Conservation (phyloP, 2,888 invertebrate species). For the Uropetala carovei region DNA sequence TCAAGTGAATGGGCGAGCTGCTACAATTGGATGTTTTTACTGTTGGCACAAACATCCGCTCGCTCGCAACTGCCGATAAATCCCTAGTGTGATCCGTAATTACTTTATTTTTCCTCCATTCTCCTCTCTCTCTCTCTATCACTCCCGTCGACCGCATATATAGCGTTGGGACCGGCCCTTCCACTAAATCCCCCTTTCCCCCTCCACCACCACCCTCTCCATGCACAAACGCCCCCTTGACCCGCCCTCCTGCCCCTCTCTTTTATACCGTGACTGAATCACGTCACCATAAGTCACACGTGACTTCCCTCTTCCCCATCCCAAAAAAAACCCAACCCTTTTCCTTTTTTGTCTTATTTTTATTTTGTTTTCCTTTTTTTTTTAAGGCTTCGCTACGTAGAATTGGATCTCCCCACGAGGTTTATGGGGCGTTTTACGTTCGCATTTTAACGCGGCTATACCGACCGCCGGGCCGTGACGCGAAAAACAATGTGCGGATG, state of each 20-base stretch:
- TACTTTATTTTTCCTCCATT: not conserved
- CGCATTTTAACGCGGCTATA: not conserved
- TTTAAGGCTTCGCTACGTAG: too few species aligned
- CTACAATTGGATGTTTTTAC: constrained; percentile 20
- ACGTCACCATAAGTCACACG: not conserved
- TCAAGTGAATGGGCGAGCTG: not conserved
- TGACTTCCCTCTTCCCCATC: not conserved
- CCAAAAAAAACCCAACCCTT: not conserved
- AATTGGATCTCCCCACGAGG: not conserved
- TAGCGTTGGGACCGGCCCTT: not conserved
- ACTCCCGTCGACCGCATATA: not conserved
- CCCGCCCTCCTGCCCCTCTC: not conserved
- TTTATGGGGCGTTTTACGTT: not conserved
- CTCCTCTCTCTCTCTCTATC: not conserved
- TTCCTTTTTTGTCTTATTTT: too few species aligned
- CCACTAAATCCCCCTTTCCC: too few species aligned
- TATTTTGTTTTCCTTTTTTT: too few species aligned
- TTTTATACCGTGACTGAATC: not conserved
- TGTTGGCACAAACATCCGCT: not conserved
- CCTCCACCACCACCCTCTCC: not conserved
- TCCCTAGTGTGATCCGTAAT: not conserved
- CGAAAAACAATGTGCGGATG: not conserved
- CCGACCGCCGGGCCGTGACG: not conserved
- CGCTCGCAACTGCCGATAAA: not conserved
- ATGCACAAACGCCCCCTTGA: not conserved